Evolutionary conservation across 1,140 invertebrate genomes (phyloP).

Genomic region (Rhyacophila brunnea): DNA sequence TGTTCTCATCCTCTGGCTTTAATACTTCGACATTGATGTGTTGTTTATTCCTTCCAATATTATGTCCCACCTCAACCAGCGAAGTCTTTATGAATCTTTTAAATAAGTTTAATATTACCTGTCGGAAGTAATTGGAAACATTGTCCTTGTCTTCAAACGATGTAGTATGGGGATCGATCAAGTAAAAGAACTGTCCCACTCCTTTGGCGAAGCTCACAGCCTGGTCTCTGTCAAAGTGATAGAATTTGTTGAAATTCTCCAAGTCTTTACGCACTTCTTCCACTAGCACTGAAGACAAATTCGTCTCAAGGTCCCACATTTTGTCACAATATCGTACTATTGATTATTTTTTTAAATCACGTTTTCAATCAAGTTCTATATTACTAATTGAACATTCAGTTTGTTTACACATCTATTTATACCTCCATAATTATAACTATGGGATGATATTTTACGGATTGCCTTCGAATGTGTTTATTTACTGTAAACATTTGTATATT

Average conservation of each 20-base stretch:
- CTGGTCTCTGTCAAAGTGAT: slow-evolving; percentile 21
- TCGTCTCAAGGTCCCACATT: slow-evolving; percentile 21
- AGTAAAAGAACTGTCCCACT: slow-evolving; percentile 63
- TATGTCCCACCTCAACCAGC: no score
- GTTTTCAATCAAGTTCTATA: neutral
- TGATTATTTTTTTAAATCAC: neutral
- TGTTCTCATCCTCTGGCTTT: no score
- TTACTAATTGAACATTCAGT: neutral
- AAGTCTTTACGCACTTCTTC: slow-evolving; percentile 25
- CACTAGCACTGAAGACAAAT: slow-evolving; percentile 26
- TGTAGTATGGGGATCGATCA: slow-evolving; percentile 65
- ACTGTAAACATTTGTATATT: no score
- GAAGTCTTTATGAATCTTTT: no score
- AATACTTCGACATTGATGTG: no score
- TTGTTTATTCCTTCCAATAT: no score
- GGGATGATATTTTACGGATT: no score
- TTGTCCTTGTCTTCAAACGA: slow-evolving; percentile 62
- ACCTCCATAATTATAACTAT: no score
- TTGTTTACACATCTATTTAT: no score
- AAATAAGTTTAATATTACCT: slow-evolving; percentile 54
- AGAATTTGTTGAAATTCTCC: slow-evolving; percentile 20
- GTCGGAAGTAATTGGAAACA: slow-evolving; percentile 70
- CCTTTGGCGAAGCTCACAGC: slow-evolving; percentile 44
- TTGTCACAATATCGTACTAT: neutral
- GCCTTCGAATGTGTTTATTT: no score